phyloP scores from a whole-genome alignment of 2,888 invertebrate genomes.

The Troides helena region DNA sequence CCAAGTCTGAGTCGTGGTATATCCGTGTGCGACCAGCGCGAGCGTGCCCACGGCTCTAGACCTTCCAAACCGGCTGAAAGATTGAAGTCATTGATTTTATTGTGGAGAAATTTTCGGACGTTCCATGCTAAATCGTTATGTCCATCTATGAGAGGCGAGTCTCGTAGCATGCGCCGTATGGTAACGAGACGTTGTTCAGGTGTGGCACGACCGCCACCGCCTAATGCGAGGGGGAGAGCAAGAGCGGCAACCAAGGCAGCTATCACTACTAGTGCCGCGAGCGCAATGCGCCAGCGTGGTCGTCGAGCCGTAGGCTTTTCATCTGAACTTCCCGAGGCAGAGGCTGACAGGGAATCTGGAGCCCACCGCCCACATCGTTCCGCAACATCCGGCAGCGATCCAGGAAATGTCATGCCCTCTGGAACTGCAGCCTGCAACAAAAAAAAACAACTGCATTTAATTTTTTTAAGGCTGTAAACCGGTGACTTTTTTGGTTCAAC shows the following conservation, averaged over 20 bases:
- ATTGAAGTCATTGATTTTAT: constrained; percentile 85
- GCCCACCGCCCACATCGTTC: constrained; percentile 78
- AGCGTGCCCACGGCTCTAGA: constrained; percentile 90
- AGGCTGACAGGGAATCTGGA: constrained; percentile 72
- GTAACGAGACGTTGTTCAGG: constrained; percentile 84
- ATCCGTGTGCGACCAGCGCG: constrained; percentile 96
- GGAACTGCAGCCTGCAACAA: constrained; percentile 73
- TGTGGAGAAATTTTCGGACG: constrained; percentile 92
- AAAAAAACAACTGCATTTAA: constrained; percentile 2
- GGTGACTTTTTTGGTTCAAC: neutral
- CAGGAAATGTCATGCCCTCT: constrained; percentile 75
- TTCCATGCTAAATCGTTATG: constrained; percentile 96
- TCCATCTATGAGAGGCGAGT: constrained; percentile 87
- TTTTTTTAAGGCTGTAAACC: neutral
- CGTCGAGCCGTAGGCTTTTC: constrained; percentile 76
- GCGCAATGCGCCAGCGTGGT: constrained; percentile 78
- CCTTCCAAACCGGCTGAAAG: constrained; percentile 83
- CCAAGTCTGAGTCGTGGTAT: constrained; percentile 91
- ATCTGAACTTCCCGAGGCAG: constrained; percentile 75
- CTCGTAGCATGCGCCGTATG: constrained; percentile 83
- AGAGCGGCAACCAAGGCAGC: constrained; percentile 81
- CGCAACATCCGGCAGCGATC: constrained; percentile 76
- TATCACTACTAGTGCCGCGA: constrained; percentile 80
- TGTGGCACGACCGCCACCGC: constrained; percentile 71
- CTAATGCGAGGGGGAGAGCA: constrained; percentile 79